These are phyloP conservation scores for Acyrthosiphon pisum DNA, from an alignment of 1,140 invertebrate species.

Conservation along the genomic window DNA sequence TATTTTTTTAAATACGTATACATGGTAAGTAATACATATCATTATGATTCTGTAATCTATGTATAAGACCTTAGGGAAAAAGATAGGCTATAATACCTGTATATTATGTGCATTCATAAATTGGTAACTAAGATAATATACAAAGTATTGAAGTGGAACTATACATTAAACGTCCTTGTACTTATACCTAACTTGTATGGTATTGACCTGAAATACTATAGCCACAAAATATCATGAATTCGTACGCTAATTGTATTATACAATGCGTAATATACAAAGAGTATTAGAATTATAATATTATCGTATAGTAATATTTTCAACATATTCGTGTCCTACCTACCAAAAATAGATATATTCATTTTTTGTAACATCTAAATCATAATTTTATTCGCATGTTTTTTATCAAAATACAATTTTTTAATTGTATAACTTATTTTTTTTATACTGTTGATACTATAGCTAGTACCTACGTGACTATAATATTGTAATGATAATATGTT, in stretches of 20 bases:
- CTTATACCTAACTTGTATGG: background rate
- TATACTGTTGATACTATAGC: background rate
- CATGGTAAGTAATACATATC: background rate
- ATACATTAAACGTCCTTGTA: constrained; percentile 22
- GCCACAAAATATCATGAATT: background rate
- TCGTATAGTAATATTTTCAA: background rate
- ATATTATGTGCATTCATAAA: constrained; percentile 10
- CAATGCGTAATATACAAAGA: background rate
- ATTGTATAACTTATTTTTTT: background rate
- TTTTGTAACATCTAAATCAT: background rate
- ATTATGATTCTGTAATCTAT: background rate
- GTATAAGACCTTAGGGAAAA: background rate
- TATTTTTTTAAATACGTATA: background rate
- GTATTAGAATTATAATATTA: background rate
- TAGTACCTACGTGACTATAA: too few species aligned
- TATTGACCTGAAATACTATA: constrained; percentile 47
- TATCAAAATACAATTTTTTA: background rate
- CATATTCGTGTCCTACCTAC: background rate
- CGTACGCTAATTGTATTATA: background rate
- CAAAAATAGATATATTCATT: background rate
- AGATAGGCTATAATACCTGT: background rate
- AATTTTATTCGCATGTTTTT: background rate
- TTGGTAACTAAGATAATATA: background rate
- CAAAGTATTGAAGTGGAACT: background rate
- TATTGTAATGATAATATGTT: too few species aligned